Percentiles rank a stretch among this genome's conserved stretches.
phyloP scores from a whole-genome alignment of 2,888 invertebrate genomes.

The Drosophila imparisetae region DNA sequence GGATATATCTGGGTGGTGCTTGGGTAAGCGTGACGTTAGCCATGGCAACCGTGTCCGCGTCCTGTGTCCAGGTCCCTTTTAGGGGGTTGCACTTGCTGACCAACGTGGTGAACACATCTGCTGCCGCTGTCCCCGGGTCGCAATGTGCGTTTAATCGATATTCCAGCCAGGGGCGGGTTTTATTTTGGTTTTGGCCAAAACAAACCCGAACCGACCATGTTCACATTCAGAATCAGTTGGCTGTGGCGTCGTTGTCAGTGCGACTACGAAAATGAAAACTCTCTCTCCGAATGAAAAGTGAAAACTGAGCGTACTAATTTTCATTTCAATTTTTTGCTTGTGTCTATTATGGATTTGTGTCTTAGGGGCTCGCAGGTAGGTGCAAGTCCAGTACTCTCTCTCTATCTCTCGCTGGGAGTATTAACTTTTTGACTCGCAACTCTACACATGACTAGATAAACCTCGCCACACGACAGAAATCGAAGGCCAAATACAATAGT shows the following conservation, averaged over 20 bases:
- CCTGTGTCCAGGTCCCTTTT: slow-evolving; percentile 22
- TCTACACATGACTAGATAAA: slow-evolving; percentile 80
- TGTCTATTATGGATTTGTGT: slow-evolving; percentile 84
- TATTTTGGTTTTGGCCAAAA: slow-evolving; percentile 59
- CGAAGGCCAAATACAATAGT: slow-evolving; percentile 81
- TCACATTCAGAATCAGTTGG: slow-evolving; percentile 59
- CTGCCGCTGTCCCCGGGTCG: slow-evolving; percentile 48
- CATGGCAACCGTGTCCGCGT: slow-evolving; percentile 30
- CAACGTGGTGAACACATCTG: slow-evolving; percentile 49
- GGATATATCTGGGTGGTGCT: neutral
- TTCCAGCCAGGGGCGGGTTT: slow-evolving; percentile 51
- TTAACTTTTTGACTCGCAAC: neutral
- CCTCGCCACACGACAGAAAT: slow-evolving; percentile 83
- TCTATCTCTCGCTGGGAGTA: neutral
- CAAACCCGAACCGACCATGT: slow-evolving; percentile 52
- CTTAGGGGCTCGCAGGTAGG: slow-evolving; percentile 84
- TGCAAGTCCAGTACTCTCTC: neutral
- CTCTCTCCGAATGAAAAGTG: slow-evolving; percentile 50
- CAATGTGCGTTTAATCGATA: slow-evolving; percentile 77
- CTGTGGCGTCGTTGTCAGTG: slow-evolving; percentile 60
- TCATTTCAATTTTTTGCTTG: slow-evolving; percentile 10
- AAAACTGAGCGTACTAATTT: slow-evolving; percentile 20
- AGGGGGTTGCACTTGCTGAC: slow-evolving; percentile 67
- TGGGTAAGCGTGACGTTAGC: slow-evolving; percentile 21
- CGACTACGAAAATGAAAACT: slow-evolving; percentile 18